Conservation (phyloP, 2,113 vertebrate species). For the Tragelaphus scriptus region DNA sequence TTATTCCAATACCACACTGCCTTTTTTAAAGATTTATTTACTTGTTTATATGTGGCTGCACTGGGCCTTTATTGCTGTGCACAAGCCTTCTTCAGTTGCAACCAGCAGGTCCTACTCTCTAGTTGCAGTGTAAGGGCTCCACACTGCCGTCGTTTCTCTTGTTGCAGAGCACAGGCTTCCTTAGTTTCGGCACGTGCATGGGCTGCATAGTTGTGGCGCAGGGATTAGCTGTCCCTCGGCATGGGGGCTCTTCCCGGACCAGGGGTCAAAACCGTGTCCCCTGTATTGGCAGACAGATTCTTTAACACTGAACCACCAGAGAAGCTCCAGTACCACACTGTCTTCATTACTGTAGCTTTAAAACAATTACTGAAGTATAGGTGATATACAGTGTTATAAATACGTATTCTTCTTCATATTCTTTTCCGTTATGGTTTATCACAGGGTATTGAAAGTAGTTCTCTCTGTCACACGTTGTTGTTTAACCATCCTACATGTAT, state of each 20-base stretch:
- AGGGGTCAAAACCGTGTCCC: background rate
- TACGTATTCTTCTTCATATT: background rate
- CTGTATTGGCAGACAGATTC: background rate
- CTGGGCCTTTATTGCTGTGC: background rate
- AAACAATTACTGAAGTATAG: background rate
- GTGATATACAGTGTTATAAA: background rate
- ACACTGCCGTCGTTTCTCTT: background rate
- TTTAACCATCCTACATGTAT: background rate
- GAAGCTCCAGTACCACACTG: background rate
- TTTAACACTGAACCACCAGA: background rate
- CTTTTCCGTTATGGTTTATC: background rate
- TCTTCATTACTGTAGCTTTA: background rate
- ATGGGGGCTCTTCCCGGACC: background rate
- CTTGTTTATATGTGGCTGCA: background rate
- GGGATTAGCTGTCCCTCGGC: background rate
- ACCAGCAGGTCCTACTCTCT: background rate
- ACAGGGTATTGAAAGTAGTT: background rate
- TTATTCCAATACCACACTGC: background rate
- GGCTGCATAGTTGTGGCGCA: background rate
- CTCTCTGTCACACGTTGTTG: background rate
- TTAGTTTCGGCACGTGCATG: fast-evolving
- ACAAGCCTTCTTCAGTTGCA: background rate
- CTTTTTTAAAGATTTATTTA: background rate
- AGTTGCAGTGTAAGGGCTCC: background rate
- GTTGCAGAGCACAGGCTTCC: background rate